These are phyloP conservation scores for Pionites leucogaster DNA, from an alignment of 2,113 vertebrate genomes.

Conservation along the genomic window DNA sequence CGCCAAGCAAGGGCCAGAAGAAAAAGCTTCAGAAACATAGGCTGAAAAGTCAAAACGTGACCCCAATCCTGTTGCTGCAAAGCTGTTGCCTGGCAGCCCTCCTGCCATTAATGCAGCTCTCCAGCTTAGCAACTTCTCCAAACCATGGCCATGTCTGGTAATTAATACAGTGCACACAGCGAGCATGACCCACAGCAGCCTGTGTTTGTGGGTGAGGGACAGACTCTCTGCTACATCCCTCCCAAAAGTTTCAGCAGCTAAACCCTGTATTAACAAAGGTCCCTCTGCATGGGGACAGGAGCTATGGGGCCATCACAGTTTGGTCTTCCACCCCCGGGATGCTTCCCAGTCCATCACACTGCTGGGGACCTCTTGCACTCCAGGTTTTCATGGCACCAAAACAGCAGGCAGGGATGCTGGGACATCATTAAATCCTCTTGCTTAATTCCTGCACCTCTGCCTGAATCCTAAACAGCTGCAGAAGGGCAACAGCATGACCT, in stretches of 20 bases:
- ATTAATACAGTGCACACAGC: not conserved
- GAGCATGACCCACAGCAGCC: not conserved
- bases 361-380: not conserved
- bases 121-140: not conserved
- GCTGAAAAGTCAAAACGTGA: not conserved
- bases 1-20: not conserved
- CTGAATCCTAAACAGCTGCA: slow-evolving; percentile 9
- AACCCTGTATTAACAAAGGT: not conserved
- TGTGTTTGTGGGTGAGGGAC: not conserved
- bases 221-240: not conserved
- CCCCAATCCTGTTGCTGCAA: not conserved
- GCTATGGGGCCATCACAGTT: not conserved
- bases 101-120: not conserved
- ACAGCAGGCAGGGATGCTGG: not conserved
- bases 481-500: not conserved
- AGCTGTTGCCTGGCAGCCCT: not conserved
- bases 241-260: not conserved
- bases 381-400: not conserved
- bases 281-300: rapidly evolving
- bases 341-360: not conserved
- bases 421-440: not conserved
- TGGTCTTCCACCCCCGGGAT: rapidly evolving
- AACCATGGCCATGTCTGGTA: not conserved
- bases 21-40: not conserved
- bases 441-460: not conserved